Evolutionary conservation across 2,888 invertebrate species (phyloP).

Genomic region (Himalopsyche japonica): DNA sequence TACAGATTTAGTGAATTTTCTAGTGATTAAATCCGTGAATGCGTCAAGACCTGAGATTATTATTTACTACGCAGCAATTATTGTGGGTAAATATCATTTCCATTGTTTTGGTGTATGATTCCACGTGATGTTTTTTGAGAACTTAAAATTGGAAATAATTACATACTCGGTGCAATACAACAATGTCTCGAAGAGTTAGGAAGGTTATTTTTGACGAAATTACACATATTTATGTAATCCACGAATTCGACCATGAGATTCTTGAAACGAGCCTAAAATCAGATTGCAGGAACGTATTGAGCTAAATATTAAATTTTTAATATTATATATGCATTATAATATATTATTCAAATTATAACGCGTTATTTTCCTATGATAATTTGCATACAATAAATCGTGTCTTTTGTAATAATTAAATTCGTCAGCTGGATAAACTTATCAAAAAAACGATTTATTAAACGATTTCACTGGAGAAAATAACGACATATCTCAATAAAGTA

Average conservation of each 20-base stretch:
- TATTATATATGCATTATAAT: too few species aligned
- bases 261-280: neutral
- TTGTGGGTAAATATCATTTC: neutral
- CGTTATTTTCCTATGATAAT: too few species aligned
- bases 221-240: neutral
- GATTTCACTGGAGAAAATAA: too few species aligned
- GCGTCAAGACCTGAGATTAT: neutral
- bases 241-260: neutral
- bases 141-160: neutral
- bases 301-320: too few species aligned
- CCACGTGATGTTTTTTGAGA: neutral
- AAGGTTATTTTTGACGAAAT: neutral
- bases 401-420: too few species aligned
- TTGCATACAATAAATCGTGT: too few species aligned
- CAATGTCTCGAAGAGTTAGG: neutral
- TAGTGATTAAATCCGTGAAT: neutral
- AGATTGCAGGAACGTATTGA: neutral
- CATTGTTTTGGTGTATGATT: neutral
- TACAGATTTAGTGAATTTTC: too few species aligned
- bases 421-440: too few species aligned
- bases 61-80: neutral
- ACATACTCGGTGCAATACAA: neutral
- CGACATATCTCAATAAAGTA: too few species aligned
- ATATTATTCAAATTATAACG: too few species aligned
- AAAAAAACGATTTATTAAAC: too few species aligned